phyloP scores from a whole-genome alignment of 2,888 invertebrate species.

The Amphipyra tragopoginis region DNA sequence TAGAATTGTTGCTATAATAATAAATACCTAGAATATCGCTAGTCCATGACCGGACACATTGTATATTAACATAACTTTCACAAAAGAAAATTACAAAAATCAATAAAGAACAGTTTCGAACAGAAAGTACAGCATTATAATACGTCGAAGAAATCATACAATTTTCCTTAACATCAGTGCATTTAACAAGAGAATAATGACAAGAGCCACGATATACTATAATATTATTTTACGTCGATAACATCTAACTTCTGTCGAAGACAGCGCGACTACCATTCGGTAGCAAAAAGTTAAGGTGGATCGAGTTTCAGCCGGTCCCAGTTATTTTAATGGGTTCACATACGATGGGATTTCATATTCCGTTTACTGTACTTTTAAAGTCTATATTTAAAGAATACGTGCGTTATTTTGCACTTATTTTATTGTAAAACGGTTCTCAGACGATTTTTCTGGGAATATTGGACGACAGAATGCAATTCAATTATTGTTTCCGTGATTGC shows the following conservation, averaged over 20 bases:
- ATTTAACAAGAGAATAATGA: slow-evolving; percentile 36
- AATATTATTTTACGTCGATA: slow-evolving; percentile 65
- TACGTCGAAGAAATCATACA: slow-evolving; percentile 39
- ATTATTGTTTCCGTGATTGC: too few species aligned
- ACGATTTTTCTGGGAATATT: too few species aligned
- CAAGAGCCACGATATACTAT: slow-evolving; percentile 30
- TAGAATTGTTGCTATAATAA: too few species aligned
- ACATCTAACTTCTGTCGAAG: slow-evolving; percentile 64
- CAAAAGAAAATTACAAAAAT: slow-evolving; percentile 15
- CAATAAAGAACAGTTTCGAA: slow-evolving; percentile 3
- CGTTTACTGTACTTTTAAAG: slow-evolving; percentile 39
- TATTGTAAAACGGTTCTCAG: too few species aligned
- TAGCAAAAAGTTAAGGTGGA: slow-evolving; percentile 62
- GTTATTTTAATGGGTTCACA: slow-evolving; percentile 64
- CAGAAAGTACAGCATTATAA: slow-evolving; percentile 20
- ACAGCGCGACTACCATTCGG: slow-evolving; percentile 58
- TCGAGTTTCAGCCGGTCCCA: slow-evolving; percentile 62
- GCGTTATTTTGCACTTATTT: slow-evolving; percentile 26
- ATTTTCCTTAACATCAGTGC: slow-evolving; percentile 36
- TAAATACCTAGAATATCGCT: too few species aligned
- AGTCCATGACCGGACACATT: too few species aligned
- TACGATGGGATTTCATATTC: slow-evolving; percentile 49
- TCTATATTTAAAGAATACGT: slow-evolving; percentile 26
- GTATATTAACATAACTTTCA: not conserved
- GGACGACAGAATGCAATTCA: too few species aligned